Conservation (phyloP, 2,888 invertebrate genomes). For the Apantesis nais region DNA sequence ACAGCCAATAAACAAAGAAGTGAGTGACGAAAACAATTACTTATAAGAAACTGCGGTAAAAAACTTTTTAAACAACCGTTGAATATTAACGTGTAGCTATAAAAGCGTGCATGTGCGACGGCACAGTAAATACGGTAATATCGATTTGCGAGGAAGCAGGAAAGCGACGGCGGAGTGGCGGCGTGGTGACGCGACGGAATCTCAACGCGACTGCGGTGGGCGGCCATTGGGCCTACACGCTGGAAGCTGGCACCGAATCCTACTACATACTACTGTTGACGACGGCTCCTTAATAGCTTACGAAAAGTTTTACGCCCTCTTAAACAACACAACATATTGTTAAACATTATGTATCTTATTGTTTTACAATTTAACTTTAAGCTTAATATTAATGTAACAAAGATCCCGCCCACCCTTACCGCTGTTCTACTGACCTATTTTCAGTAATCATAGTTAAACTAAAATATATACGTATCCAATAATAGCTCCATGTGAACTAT, state of each 20-base stretch:
- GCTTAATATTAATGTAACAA: conserved; percentile 22
- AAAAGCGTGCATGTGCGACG: conserved; percentile 57
- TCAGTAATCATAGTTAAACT: conserved; percentile 12
- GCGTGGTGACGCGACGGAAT: conserved; percentile 71
- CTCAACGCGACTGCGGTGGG: conserved; percentile 76
- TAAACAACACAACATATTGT: conserved; percentile 15
- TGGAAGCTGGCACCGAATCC: conserved; percentile 54
- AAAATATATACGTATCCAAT: conserved; percentile 5
- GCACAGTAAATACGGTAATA: conserved; percentile 58
- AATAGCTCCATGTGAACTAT: not conserved
- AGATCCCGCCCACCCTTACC: conserved; percentile 17
- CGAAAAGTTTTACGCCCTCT: conserved; percentile 30
- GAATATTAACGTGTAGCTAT: conserved; percentile 59
- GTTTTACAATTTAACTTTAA: conserved; percentile 14
- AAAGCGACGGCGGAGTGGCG: conserved; percentile 50
- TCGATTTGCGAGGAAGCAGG: conserved; percentile 65
- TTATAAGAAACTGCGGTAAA: conserved; percentile 47
- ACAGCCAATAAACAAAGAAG: conserved; percentile 32
- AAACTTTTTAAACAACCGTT: conserved; percentile 60
- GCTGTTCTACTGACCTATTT: conserved; percentile 65
- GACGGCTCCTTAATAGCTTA: conserved; percentile 32
- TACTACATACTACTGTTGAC: conserved; percentile 22
- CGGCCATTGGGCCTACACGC: conserved; percentile 57
- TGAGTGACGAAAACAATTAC: conserved; percentile 34
- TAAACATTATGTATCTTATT: conserved; percentile 9